phyloP scores from a whole-genome alignment of 2,888 invertebrate genomes.

The Caenorhabditis drosophilae region DNA sequence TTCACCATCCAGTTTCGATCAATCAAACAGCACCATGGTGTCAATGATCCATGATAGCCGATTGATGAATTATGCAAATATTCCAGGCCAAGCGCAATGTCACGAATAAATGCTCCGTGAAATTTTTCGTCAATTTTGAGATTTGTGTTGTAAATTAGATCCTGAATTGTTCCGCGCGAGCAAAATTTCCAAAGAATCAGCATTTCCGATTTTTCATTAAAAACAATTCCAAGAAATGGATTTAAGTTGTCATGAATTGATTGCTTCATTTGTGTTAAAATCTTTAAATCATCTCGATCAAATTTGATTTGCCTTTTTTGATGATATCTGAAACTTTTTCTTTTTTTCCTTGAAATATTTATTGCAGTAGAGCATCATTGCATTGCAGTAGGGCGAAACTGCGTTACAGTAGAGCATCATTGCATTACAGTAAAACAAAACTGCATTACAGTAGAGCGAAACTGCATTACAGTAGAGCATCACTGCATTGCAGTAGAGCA shows the following conservation, averaged over 20 bases:
- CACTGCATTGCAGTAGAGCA: no score
- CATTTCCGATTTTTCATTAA: conserved; percentile 68
- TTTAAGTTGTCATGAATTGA: conserved; percentile 94
- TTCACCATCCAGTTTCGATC: conserved; percentile 69
- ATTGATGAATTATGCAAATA: conserved; percentile 63
- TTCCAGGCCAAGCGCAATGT: conserved; percentile 78
- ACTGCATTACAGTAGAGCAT: no score
- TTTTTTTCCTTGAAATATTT: no score
- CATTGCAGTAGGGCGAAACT: no score
- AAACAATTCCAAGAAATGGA: conserved; percentile 83
- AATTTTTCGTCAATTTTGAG: conserved; percentile 95
- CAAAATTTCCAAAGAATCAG: conserved; percentile 67
- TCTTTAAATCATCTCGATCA: conserved; percentile 56
- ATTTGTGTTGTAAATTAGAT: conserved; percentile 97
- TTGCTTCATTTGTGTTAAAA: conserved; percentile 78
- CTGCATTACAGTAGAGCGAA: no score
- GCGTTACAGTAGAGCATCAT: no score
- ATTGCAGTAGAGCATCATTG: no score
- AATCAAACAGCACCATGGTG: conserved; percentile 67
- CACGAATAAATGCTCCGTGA: conserved; percentile 93
- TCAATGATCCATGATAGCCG: conserved; percentile 65
- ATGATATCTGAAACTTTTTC: conserved; percentile 62
- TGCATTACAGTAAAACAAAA: no score
- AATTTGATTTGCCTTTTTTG: conserved; percentile 63
- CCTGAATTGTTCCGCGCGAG: conserved; percentile 71